Percentiles rank a stretch among this genome's conserved stretches.
phyloP scores from a whole-genome alignment of 2,797 vertebrate genomes.

The Neomorphus geoffroyi region DNA sequence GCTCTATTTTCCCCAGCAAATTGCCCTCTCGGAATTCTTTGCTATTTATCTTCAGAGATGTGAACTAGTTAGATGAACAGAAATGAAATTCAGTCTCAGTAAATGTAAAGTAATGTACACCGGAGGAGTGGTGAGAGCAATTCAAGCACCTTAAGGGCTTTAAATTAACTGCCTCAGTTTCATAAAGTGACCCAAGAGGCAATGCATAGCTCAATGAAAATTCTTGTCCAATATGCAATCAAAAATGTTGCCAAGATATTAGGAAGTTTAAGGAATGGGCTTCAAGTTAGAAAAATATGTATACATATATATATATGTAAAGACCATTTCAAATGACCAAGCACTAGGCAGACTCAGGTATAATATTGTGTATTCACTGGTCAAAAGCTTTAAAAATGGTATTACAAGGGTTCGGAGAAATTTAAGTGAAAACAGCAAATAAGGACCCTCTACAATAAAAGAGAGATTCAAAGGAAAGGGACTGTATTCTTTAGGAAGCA shows the following conservation, averaged over 20 bases:
- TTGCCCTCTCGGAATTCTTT: neutral
- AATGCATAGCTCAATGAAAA: neutral
- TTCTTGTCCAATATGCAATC: neutral
- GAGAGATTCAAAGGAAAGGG: neutral
- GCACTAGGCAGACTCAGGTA: neutral
- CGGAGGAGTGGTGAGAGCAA: neutral
- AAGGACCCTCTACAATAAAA: neutral
- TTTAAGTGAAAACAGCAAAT: neutral
- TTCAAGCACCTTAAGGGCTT: neutral
- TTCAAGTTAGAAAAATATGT: neutral
- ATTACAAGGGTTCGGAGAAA: neutral
- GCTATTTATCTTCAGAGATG: neutral
- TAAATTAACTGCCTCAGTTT: neutral
- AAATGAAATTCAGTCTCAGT: constrained; percentile 1
- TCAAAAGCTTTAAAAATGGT: neutral
- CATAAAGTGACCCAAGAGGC: neutral
- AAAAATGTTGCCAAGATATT: neutral
- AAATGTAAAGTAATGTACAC: neutral
- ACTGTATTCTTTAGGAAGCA: neutral
- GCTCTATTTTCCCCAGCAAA: neutral
- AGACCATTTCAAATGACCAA: neutral
- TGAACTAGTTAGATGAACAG: neutral
- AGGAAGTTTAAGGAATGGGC: neutral
- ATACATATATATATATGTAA: too few species aligned
- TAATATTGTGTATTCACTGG: neutral